Evolutionary conservation across 2,888 invertebrate genomes (phyloP), one percentile per base, ranked within the genome.

Genomic region (Boloria euphrosyne): DNA sequence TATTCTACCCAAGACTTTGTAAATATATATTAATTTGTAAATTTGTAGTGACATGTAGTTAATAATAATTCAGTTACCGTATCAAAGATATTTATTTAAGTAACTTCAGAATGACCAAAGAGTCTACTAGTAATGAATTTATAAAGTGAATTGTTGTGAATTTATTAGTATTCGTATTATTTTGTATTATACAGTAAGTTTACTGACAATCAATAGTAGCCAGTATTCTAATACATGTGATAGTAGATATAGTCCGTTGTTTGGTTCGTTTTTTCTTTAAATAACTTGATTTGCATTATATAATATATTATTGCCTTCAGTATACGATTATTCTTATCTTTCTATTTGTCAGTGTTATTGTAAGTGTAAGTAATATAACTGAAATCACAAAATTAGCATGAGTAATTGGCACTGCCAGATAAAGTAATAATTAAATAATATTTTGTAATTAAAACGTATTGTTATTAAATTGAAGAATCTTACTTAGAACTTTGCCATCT

Each of bases 191-290:
- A 84, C 75, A 80, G 79, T 82, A 75, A 79, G 75, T 80, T 78
- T 81, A 77, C 76, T 78, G 75, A 79, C 76, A 80, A 79, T 78
- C 69, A 76, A 78, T 83, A 83, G 86, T 81, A 86, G 83, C 78
- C 87, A 86, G 87, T 89, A 89, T 89, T 57, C 46, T 84, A 85
- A 87, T 90, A 81, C 86, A 89, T 91, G 90, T 91, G 91, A 91
- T 91, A 91, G 88, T 90, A 91, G 90, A 77, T 79, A 73, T 80
- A 80, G 78, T 69, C 49, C 53, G 54, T 53, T 61, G 54, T 72
- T 71, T 67, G 53, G 67, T 73, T 71, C 67, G 54, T 68, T 68
- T 71, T 60, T 78, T 22, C 81, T 81, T 76, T 72, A 71, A 70
- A 60, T 71, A 70, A 69, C 73, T 66, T 68, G 53, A 51, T 65